Evolutionary conservation across 2,797 vertebrate genomes (phyloP).

Genomic region (Knipowitschia caucasica): DNA sequence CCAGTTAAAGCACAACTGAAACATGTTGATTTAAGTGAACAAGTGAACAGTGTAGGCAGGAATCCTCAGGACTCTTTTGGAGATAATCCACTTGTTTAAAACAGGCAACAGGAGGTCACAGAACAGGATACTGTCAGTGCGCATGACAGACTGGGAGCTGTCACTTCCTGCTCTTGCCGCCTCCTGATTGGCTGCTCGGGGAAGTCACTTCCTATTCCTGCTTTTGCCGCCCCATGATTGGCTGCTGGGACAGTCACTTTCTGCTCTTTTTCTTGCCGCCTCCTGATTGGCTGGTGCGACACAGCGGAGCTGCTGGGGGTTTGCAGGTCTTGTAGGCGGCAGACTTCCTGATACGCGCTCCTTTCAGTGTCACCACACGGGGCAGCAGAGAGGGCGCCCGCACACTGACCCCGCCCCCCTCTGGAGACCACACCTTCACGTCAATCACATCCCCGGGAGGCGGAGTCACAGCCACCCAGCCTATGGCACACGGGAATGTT

Average conservation of each 20-base stretch:
- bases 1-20: too few relatives aligned
- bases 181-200: background rate
- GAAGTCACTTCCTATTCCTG: background rate
- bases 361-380: slow-evolving; percentile 77
- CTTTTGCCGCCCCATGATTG: background rate
- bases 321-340: slow-evolving; percentile 77
- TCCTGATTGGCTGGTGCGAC: background rate
- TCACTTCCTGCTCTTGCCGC: too few relatives aligned
- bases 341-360: slow-evolving; percentile 74
- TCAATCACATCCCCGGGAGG: slow-evolving; percentile 56
- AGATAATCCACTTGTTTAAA: too few relatives aligned
- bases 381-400: slow-evolving; percentile 83
- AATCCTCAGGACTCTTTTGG: too few relatives aligned
- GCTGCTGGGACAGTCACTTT: slow-evolving; percentile 9
- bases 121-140: too few relatives aligned
- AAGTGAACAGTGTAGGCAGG: too few relatives aligned
- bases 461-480: slow-evolving; percentile 89
- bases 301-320: slow-evolving; percentile 53
- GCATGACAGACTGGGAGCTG: too few relatives aligned
- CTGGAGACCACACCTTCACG: slow-evolving; percentile 78
- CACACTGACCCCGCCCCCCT: slow-evolving; percentile 59
- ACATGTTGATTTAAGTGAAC: too few relatives aligned
- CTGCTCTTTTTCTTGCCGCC: slow-evolving; percentile 19
- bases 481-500: slow-evolving; percentile 67
- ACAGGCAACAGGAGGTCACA: too few relatives aligned